Conservation (phyloP, 1,140 invertebrate species). For the Cydia amplana region DNA sequence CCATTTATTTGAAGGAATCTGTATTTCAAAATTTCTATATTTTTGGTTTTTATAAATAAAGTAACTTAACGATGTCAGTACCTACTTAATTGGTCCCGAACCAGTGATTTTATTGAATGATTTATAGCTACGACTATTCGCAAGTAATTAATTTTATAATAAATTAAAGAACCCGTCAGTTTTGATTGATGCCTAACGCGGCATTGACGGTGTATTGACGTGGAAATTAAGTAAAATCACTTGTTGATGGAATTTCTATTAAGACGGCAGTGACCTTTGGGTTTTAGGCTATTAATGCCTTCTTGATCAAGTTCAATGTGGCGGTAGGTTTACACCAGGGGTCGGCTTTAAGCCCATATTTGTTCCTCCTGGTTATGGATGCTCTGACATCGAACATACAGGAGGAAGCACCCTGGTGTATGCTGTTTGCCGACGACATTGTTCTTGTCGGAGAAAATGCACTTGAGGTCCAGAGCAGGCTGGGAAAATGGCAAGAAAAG, state of each 20-base stretch:
- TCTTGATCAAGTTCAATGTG: neutral
- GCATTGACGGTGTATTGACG: neutral
- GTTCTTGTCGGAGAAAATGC: too few species aligned
- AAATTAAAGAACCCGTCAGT: constrained; percentile 16
- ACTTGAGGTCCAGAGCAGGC: too few species aligned
- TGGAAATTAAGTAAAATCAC: neutral
- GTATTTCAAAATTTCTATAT: neutral
- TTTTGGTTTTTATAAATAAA: neutral
- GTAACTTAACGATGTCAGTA: neutral
- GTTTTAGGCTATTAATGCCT: constrained; percentile 1
- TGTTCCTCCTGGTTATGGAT: too few species aligned
- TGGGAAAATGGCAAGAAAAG: too few species aligned
- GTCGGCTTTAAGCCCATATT: too few species aligned
- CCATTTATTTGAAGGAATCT: neutral
- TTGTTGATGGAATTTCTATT: neutral
- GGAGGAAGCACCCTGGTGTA: too few species aligned
- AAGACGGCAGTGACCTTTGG: neutral
- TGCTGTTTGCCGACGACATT: too few species aligned
- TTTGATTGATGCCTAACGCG: neutral
- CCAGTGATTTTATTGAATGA: constrained; percentile 12
- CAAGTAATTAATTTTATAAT: constrained; percentile 9
- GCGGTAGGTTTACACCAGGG: too few species aligned
- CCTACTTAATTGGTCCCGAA: neutral
- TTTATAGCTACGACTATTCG: constrained; percentile 11
- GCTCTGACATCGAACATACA: too few species aligned